Percentiles rank a stretch among this genome's conserved stretches.
These are phyloP conservation scores for Nomada flava DNA, from an alignment of 2,888 invertebrate species.

Conservation along the genomic window DNA sequence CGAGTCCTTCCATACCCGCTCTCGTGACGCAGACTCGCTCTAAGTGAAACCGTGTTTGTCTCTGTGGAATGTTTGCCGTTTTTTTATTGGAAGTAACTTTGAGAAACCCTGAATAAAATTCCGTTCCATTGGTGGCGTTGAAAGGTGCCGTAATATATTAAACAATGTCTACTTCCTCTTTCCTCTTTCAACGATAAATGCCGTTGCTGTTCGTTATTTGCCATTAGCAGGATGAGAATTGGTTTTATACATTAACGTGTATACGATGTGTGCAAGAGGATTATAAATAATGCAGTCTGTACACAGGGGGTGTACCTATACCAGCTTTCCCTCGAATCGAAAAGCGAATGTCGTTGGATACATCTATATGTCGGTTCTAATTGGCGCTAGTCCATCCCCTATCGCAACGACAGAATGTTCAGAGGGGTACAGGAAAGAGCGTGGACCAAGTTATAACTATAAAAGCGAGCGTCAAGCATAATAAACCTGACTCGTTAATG, in stretches of 20 bases:
- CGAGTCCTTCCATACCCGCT: constrained; percentile 29
- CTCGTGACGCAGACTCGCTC: constrained; percentile 19
- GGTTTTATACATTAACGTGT: neutral
- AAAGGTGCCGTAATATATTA: no score
- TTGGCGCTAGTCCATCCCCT: constrained; percentile 76
- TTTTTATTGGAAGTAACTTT: neutral
- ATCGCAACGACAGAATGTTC: constrained; percentile 49
- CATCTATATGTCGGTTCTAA: constrained; percentile 78
- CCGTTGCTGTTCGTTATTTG: neutral
- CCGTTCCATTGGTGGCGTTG: neutral
- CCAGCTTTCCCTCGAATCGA: constrained; percentile 57
- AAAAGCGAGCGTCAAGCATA: constrained; percentile 78
- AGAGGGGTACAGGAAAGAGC: constrained; percentile 35
- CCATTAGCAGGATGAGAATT: neutral
- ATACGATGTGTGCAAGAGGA: neutral
- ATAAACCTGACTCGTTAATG: constrained; percentile 80
- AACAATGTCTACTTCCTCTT: no score
- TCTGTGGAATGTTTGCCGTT: neutral
- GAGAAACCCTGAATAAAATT: neutral
- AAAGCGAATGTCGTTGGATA: constrained; percentile 71
- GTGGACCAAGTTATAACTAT: constrained; percentile 79
- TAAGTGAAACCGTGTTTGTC: constrained; percentile 7
- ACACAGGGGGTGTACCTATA: neutral
- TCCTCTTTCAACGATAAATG: neutral
- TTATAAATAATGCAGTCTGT: neutral